Conservation (phyloP, 2,797 vertebrate species). For the Coendou prehensilis region DNA sequence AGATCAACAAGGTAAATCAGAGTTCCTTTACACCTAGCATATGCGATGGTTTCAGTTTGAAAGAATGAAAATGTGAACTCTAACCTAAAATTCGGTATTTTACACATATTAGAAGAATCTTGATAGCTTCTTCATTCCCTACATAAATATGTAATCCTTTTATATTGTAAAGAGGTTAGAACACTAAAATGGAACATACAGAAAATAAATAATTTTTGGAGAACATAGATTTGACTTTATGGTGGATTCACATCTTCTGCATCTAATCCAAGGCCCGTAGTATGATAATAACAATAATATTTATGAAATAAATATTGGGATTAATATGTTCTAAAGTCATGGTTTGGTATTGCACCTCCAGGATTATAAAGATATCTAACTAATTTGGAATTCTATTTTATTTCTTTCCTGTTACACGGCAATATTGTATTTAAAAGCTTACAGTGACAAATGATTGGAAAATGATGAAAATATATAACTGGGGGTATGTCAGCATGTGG, state of each 20-base stretch:
- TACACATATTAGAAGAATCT: background rate
- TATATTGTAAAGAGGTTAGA: background rate
- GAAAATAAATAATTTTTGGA: background rate
- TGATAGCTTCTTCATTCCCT: background rate
- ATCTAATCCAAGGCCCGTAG: background rate
- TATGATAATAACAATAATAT: background rate
- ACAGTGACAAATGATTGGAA: slow-evolving; percentile 7
- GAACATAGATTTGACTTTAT: background rate
- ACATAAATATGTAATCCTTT: background rate
- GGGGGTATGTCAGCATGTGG: background rate
- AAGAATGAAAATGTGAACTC: background rate
- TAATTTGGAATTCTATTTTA: slow-evolving; percentile 17
- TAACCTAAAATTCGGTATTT: background rate
- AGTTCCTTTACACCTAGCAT: background rate
- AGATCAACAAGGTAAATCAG: background rate
- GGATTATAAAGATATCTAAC: background rate
- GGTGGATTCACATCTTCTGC: background rate
- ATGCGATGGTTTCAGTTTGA: background rate
- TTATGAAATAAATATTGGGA: background rate
- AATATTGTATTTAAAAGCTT: slow-evolving; percentile 13
- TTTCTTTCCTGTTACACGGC: background rate
- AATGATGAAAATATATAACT: slow-evolving; percentile 31
- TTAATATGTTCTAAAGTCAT: slow-evolving; percentile 3
- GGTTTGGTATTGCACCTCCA: background rate
- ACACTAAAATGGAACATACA: background rate